Base-by-base conservation (phyloP, 1,140 invertebrate species). In the Lithobius niger region DNA sequence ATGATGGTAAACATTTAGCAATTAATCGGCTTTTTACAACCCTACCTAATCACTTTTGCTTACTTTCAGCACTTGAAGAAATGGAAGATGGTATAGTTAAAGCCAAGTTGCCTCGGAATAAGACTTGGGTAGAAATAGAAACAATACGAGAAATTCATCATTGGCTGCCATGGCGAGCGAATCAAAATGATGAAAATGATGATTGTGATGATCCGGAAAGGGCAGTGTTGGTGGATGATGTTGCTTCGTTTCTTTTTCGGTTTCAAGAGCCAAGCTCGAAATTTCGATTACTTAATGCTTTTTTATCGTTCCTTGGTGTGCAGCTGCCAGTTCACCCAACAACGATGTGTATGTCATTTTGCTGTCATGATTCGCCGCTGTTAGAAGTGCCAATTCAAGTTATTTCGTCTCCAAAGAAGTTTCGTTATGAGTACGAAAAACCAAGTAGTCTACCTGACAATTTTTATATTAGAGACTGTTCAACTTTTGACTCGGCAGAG, bases 151-250 rank as follows among this genome's bases (percentile, higher is more conserved):
- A 71, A 57, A 25, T 53, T 26, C 51, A 61, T 27, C 67, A 73
- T 59, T 75, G 69, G 72, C 64, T 76, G 40, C 73, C 75, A 51
- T 74, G 71, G 69, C 64, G 67, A 60, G 18, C 59, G 16, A 56
- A 49, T 27, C 57, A 62, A 43, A 66, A 63, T 36, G 64, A 70
- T 42, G 71, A 69, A 27, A 68, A 71, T 15, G 71, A 73, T 45
- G 63, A 67, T 42, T 69, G 68, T 62, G 72, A 75, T 54, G 74
- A 77, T 64, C 58, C 67, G 2, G 74, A 76, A 24, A 60, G 74
- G 44, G 60, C 70, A 44, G 71, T 76, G 26, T 54, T 70, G 1
- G 68, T 70, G 60, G 74, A 76, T 56, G 72, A 74, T 60, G 61
- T 76, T 3, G 57, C 60, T 15, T 63, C 62, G 3, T 59, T 62